Evolutionary conservation across 2,888 invertebrate species (phyloP), one percentile per base, ranked within the genome.

Genomic region (Keiferia lycopersicella): DNA sequence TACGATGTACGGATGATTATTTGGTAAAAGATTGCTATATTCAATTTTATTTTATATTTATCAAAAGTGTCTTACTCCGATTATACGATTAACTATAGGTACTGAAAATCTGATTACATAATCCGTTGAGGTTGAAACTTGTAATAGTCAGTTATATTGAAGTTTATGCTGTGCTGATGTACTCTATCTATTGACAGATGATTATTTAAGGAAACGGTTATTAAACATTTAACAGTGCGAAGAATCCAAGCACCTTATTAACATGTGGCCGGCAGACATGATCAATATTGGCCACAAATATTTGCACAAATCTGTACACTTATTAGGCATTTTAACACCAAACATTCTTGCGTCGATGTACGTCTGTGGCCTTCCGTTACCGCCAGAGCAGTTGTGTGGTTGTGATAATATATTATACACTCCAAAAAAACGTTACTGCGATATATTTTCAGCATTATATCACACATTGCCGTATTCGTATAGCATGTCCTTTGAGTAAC

Each of bases 311-410:
- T 86, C 83, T 81, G 84, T 86, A 83, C 80, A 86, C 80, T 82
- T 82, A 83, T 86, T 80, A 79, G 76, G 80, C 82, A 78, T 86
- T 88, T 88, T 88, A 86, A 84, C 87, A 86, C 87, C 88, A 83
- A 87, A 87, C 81, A 87, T 73, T 77, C 76, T 71, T 68, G 69
- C 74, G 75, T 82, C 79, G 81, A 79, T 80, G 77, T 79, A 76
- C 76, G 69, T 71, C 72, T 73, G 67, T 73, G 51, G 76, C 75
- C 73, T 73, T 64, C 73, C 45, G 50, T 34, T 16, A 50, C 11
- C 45, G 61, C 20, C 22, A n/a, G 30, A 34, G 20, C 61, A 41
- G 14, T 18, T 56, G 56, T 56, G 56, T 30, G 34, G 56, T 8
- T 56, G 56, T 34, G 14, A 56, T 34, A 56, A 56, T n/a, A 56